These are phyloP conservation scores for Scyliorhinus canicula DNA, from an alignment of 2,797 vertebrate genomes.

Conservation along the genomic window DNA sequence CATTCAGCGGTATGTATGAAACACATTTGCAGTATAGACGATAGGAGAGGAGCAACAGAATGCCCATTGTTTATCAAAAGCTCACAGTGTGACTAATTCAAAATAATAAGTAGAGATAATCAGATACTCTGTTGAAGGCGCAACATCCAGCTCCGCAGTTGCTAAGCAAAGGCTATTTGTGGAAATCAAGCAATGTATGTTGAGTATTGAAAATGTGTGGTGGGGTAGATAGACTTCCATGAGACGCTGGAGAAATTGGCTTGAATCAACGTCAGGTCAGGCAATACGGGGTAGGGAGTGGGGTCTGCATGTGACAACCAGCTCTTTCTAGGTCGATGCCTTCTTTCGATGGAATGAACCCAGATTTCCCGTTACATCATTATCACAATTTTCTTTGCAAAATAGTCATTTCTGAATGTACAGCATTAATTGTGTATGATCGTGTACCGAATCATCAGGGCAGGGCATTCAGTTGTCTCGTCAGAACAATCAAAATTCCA, in stretches of 20 bases:
- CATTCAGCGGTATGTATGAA: neutral
- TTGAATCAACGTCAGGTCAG: neutral
- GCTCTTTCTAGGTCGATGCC: neutral
- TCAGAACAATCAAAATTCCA: neutral
- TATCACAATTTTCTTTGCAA: neutral
- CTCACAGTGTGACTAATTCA: neutral
- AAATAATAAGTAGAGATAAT: neutral
- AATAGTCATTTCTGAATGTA: neutral
- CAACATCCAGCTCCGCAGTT: neutral
- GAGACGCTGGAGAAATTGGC: too few relatives aligned
- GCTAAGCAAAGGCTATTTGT: neutral
- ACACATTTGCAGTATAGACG: neutral
- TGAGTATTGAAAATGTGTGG: neutral
- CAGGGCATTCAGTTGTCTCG: too few relatives aligned
- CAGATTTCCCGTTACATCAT: neutral
- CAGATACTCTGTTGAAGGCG: neutral
- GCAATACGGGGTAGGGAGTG: neutral
- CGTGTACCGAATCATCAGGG: neutral
- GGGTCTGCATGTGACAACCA: neutral
- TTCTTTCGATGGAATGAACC: neutral
- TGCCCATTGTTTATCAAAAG: constrained; percentile 10
- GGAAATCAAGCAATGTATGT: neutral
- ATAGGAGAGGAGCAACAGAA: neutral
- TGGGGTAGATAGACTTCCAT: neutral
- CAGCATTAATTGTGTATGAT: neutral